These are phyloP conservation scores for Meriones psammophilus DNA, from an alignment of 2,797 vertebrate species.

Conservation along the genomic window DNA sequence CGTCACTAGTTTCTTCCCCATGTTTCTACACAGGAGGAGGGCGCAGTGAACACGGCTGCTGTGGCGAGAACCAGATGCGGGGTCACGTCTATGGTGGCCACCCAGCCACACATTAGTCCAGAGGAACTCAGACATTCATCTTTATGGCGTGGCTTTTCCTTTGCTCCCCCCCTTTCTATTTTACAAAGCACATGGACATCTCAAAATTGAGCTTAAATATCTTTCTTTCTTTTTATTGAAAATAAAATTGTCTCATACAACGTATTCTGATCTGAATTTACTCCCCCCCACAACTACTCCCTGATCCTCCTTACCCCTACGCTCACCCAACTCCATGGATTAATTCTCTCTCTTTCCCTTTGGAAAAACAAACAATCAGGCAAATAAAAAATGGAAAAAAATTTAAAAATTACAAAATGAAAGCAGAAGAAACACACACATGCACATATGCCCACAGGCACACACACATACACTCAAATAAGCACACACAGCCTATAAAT, in stretches of 20 bases:
- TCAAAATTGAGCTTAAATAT: conserved; percentile 35
- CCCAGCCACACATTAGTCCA: not conserved
- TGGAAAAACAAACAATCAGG: not conserved
- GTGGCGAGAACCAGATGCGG: not conserved
- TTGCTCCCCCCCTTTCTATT: not conserved
- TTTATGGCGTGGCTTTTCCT: not conserved
- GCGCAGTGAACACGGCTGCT: not conserved
- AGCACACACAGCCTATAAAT: not conserved
- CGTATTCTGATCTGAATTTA: not conserved
- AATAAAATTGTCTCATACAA: not conserved
- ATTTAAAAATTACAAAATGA: not conserved
- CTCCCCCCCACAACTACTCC: not conserved
- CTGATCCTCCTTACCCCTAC: not conserved
- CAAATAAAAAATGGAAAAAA: not conserved
- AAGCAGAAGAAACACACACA: not conserved
- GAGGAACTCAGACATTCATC: not conserved
- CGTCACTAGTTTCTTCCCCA: conserved; percentile 2
- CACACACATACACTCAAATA: not conserved
- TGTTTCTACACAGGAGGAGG: not conserved
- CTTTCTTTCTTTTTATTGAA: not conserved
- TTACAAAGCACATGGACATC: not conserved
- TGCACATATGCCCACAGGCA: not conserved
- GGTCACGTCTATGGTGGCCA: not conserved
- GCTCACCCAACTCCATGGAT: not conserved
- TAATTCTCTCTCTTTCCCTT: not conserved